A percentile compares a stretch with the other conserved stretches of the same genome.
These are phyloP conservation scores for Thamnaconus septentrionalis DNA, from an alignment of 2,113 vertebrate species.

Conservation along the genomic window DNA sequence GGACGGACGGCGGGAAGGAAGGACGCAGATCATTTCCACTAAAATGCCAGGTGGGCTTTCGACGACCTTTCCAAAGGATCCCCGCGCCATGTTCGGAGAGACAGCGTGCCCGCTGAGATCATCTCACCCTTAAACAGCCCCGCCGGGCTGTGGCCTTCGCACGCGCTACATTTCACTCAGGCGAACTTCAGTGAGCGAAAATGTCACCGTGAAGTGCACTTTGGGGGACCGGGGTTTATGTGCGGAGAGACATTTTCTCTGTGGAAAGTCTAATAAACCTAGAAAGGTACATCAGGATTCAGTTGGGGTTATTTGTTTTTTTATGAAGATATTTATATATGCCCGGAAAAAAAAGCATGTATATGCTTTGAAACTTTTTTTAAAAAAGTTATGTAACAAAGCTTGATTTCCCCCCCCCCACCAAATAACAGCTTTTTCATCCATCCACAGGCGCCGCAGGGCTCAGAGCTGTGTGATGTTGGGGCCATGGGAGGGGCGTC, in stretches of 20 bases:
- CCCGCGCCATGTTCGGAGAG: constrained; percentile 28
- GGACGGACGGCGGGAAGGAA: background rate
- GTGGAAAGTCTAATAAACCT: constrained; percentile 5
- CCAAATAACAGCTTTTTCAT: constrained; percentile 10
- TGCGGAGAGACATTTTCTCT: too few species aligned
- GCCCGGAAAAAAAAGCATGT: too few species aligned
- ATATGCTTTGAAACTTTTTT: background rate
- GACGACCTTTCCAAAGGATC: constrained; percentile 48
- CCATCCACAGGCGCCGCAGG: constrained; percentile 6
- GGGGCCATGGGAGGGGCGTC: too few species aligned
- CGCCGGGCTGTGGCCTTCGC: constrained; percentile 7
- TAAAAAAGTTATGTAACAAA: constrained; percentile 1
- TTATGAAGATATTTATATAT: too few species aligned
- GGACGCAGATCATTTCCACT: constrained; percentile 16
- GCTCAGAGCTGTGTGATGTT: constrained; percentile 12
- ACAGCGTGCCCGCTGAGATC: constrained; percentile 26
- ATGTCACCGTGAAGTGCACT: constrained; percentile 36
- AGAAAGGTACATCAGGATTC: background rate
- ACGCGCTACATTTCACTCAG: constrained; percentile 31
- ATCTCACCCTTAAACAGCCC: constrained; percentile 40
- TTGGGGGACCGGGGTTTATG: background rate
- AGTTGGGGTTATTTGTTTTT: background rate
- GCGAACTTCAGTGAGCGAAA: constrained; percentile 18
- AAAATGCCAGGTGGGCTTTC: constrained; percentile 44
- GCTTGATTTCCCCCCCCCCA: constrained; percentile 4